phyloP scores from a whole-genome alignment of 2,888 invertebrate species.

The Chouioia cunea region DNA sequence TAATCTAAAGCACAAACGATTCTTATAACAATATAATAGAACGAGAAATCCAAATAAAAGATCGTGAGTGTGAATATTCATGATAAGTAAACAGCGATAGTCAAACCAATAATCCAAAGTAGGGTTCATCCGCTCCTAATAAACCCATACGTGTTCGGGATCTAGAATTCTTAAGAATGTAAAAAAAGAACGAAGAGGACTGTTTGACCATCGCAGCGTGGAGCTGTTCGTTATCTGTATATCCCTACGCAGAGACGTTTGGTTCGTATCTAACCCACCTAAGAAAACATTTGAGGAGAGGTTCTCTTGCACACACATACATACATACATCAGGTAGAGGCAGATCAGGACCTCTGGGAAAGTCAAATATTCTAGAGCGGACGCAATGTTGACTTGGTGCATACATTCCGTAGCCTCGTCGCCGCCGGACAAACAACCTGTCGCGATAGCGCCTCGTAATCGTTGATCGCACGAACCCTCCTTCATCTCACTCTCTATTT shows the following conservation, averaged over 20 bases:
- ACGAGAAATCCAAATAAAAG: too few species aligned
- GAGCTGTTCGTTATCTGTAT: conserved; percentile 37
- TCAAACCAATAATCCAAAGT: conserved; percentile 25
- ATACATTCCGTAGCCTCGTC: conserved; percentile 57
- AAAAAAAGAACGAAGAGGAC: conserved; percentile 12
- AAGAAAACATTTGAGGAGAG: conserved; percentile 64
- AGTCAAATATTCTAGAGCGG: conserved; percentile 64
- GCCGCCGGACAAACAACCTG: conserved; percentile 63
- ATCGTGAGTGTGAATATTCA: conserved; percentile 23
- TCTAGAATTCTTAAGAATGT: conserved; percentile 13
- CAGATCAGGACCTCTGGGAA: conserved; percentile 61
- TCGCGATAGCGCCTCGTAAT: conserved; percentile 56
- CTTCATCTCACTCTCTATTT: conserved; percentile 10
- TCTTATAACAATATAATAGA: too few species aligned
- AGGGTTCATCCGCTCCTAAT: conserved; percentile 20
- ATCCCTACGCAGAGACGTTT: conserved; percentile 12
- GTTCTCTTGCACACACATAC: conserved; percentile 45
- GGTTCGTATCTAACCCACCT: conserved; percentile 62
- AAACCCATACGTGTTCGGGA: conserved; percentile 30
- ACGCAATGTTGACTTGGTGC: conserved; percentile 64
- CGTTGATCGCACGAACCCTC: too few species aligned
- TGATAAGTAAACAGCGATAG: conserved; percentile 16
- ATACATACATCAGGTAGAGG: neutral
- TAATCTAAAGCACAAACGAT: too few species aligned
- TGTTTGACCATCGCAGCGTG: conserved; percentile 26